Evolutionary conservation across 2,888 invertebrate species (phyloP), one percentile per base, ranked within the genome.

Genomic region (Drosophila recens): DNA sequence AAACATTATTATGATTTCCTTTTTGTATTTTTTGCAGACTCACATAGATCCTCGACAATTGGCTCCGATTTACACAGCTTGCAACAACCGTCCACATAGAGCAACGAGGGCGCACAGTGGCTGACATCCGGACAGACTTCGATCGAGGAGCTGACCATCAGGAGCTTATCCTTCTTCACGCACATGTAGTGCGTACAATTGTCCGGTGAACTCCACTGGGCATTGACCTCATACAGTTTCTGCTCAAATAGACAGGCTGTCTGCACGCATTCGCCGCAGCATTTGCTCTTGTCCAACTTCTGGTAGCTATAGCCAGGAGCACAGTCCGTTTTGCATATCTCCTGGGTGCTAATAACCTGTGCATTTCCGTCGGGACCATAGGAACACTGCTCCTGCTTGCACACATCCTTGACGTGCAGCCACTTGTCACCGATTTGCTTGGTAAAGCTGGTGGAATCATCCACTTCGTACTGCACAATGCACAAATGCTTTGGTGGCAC

Each of bases 21-120:
- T 27, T 0, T 4, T 13, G 2, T 34, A 4, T 4, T 27, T 0
- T 15, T 1, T n/a, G n/a, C n/a, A 1, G 6, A 79, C 90, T 80
- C 51, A 91, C 91, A 79, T 59, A 77, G 69, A 43, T 87, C 76
- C 64, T 87, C 82, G 4, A 93, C 83, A 9, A 91, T 82, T 0
- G 94, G 90, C 2, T 94, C 94, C 27, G 93, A 86, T 72, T 94
- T 94, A 90, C 97, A 97, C 51, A 93, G 91, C 34, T 94, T 92
- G 82, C 97, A 97, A 90, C 97, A 97, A 53, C 95, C 95, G 30
- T 95, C 95, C 13, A 93, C 91, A 81, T 94, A 94, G 69, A 94
- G 91, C 23, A 94, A 93, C 0, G 93, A 91, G 0, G 63, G 40
- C 0, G 94, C 93, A 87, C 97, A 97, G 46, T 92, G 88, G 0